phyloP scores from a whole-genome alignment of 1,140 invertebrate genomes.

The Cotesia glomerata region DNA sequence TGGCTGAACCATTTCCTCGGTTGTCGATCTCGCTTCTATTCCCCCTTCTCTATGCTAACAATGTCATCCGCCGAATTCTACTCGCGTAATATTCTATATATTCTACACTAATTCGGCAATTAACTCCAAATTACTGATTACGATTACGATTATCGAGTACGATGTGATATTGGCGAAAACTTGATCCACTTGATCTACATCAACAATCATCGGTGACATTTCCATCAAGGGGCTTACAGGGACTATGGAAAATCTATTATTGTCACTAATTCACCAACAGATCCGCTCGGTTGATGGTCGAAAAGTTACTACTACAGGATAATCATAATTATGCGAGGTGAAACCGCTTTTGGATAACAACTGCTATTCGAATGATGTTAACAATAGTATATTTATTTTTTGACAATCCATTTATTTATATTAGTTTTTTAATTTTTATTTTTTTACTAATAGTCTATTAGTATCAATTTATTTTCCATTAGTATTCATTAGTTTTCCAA shows the following conservation, averaged over 20 bases:
- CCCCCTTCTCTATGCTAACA: background rate
- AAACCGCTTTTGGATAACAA: too few species aligned
- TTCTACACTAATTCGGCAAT: slow-evolving; percentile 12
- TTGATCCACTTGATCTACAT: background rate
- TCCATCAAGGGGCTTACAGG: background rate
- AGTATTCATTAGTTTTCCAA: too few species aligned
- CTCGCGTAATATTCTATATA: background rate
- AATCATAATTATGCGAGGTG: too few species aligned
- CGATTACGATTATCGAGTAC: background rate
- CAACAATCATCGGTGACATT: background rate
- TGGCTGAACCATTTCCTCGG: background rate
- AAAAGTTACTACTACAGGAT: too few species aligned
- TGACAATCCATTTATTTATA: too few species aligned
- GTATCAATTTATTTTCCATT: too few species aligned
- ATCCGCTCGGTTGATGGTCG: too few species aligned
- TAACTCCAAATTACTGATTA: slow-evolving; percentile 7
- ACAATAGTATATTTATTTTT: too few species aligned
- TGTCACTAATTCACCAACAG: background rate
- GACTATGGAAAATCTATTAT: background rate
- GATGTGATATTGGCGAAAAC: background rate
- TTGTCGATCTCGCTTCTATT: background rate
- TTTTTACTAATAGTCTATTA: too few species aligned
- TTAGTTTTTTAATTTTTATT: too few species aligned
- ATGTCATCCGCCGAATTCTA: background rate
- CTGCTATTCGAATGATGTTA: too few species aligned